phyloP scores from a whole-genome alignment of 2,113 vertebrate genomes.

The Vicugna pacos region DNA sequence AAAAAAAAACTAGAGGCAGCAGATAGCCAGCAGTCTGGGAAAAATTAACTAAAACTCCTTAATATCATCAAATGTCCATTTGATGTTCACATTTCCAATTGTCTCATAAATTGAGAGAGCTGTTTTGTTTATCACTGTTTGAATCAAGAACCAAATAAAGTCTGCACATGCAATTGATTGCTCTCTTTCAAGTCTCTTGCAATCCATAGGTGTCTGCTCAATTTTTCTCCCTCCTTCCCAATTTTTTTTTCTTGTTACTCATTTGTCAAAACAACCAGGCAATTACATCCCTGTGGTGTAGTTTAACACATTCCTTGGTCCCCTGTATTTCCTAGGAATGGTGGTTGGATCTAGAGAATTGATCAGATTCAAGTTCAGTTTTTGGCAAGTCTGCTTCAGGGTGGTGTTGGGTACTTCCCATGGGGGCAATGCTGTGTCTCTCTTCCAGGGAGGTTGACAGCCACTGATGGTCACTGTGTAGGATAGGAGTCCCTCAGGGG shows the following conservation, averaged over 20 bases:
- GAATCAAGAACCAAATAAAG: not conserved
- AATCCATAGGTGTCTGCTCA: not conserved
- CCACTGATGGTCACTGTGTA: not conserved
- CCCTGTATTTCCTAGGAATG: not conserved
- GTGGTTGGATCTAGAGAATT: not conserved
- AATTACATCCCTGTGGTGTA: too few species aligned
- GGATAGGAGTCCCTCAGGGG: not conserved
- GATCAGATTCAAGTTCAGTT: not conserved
- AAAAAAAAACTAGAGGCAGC: not conserved
- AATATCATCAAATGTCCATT: not conserved
- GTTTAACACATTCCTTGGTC: not conserved
- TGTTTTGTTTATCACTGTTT: not conserved
- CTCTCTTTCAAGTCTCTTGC: not conserved
- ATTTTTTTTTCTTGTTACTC: not conserved
- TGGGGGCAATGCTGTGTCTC: not conserved
- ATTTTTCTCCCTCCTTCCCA: not conserved
- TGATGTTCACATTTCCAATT: not conserved
- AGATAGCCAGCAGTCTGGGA: not conserved
- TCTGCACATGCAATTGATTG: not conserved
- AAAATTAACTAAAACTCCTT: not conserved
- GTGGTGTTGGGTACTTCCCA: not conserved
- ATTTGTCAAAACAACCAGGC: not conserved
- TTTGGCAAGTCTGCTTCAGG: not conserved
- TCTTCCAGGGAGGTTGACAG: not conserved
- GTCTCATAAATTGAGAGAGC: too few species aligned